Evolutionary conservation across 2,113 vertebrate genomes (phyloP), one percentile per base, ranked within the genome.

Genomic region (Asarcornis scutulata): DNA sequence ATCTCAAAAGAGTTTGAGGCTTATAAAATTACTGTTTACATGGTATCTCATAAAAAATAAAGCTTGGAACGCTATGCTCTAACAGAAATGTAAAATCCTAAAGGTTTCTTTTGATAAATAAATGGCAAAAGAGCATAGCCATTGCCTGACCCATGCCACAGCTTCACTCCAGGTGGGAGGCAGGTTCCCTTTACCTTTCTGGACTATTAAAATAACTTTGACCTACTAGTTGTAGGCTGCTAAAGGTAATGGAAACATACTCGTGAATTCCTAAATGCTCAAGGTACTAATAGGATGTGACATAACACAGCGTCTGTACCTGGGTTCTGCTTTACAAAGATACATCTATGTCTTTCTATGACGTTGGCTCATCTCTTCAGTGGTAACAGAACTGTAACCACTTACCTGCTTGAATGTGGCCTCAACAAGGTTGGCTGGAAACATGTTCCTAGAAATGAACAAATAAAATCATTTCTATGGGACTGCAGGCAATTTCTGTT

Each of bases 351-450:
- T 64, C 17, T 77, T 71, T 73, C 63, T n/a, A 3, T 44, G 31
- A 80, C 48, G 46, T 38, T 80, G 55, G 46, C 31, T 93, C 53
- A 53, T 66, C 34, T 81, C 26, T 88, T 80, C 69, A 83, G 22
- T 52, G 29, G 46, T 72, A 91, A 76, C 42, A 92, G 56, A 53
- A 78, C 86, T 74, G 27, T 32, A 56, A 42, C 53, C 11, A 95
- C 98, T 98, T 85, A 99, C 99, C 98, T 99, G 99, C 96, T 99
- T 99, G 98, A 99, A 99, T 36, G 99, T 99, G 73, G 99, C 99
- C 97, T 99, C 99, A 86, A 99, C 98, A 97, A 99, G 97, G 96
- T 99, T 99, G 94, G 99, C 98, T 83, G 99, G 99, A 93, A 99
- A 99, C 99, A 99, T 99, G 97, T 99, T 99, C 97, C 99, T 99